A percentile compares a stretch with the other conserved stretches of the same genome.
Conservation (phyloP, 1,140 invertebrate species). For the Heliothis virescens region DNA sequence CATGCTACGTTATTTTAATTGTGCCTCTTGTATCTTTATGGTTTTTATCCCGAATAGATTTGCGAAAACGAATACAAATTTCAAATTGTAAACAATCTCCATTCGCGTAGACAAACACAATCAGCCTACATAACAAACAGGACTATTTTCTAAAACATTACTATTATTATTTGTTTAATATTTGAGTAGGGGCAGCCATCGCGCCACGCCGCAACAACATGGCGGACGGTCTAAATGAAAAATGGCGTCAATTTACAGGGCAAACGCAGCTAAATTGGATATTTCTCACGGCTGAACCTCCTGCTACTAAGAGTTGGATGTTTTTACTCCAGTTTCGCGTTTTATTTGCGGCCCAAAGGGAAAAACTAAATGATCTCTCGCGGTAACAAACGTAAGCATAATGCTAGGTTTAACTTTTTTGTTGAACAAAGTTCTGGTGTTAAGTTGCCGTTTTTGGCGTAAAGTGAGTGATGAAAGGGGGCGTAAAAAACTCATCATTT, state of each 20-base stretch:
- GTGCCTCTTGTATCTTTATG: too few relatives aligned
- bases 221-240: constrained; percentile 72
- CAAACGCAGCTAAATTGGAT: constrained; percentile 80
- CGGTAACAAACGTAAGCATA: constrained; percentile 24
- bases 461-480: neutral
- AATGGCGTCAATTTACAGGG: constrained; percentile 80
- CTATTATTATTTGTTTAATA: constrained; percentile 46
- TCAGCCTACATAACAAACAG: neutral
- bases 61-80: too few relatives aligned
- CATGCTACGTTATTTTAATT: too few relatives aligned
- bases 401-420: constrained; percentile 2
- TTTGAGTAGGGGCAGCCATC: constrained; percentile 25
- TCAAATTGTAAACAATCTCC: neutral
- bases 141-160: constrained; percentile 42
- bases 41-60: too few relatives aligned
- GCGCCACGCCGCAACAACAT: constrained; percentile 54
- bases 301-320: constrained; percentile 53
- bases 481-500: too few relatives aligned
- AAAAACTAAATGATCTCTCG: constrained; percentile 37
- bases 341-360: constrained; percentile 51
- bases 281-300: constrained; percentile 70
- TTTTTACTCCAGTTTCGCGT: constrained; percentile 56
- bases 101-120: neutral
- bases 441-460: neutral
- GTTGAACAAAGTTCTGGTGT: neutral